phyloP scores from a whole-genome alignment of 2,888 invertebrate genomes.

The Loripinus fragilis region DNA sequence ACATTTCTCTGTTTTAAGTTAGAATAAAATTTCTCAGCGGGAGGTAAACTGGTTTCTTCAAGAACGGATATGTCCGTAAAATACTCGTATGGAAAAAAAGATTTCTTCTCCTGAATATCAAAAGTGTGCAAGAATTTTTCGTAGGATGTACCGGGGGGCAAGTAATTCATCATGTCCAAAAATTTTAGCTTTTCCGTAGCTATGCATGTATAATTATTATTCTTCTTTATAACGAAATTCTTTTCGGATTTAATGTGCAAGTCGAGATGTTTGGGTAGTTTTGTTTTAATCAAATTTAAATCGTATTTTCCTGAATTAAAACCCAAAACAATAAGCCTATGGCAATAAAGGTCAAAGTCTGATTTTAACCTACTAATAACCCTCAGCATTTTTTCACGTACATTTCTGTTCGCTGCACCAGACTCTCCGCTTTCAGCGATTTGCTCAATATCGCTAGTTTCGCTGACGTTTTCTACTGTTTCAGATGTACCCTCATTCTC shows the following conservation, averaged over 20 bases:
- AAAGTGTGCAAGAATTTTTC: constrained; percentile 12
- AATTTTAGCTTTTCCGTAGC: constrained; percentile 7
- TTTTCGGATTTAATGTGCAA: neutral
- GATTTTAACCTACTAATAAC: neutral
- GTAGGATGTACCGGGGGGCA: constrained; percentile 21
- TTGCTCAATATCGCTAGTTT: neutral
- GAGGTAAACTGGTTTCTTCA: constrained; percentile 13
- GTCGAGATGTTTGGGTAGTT: constrained; percentile 3
- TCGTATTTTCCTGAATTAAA: constrained; percentile 20
- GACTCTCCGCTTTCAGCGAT: neutral
- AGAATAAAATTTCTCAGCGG: constrained; percentile 12
- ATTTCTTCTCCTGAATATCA: neutral
- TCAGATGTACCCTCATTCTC: neutral
- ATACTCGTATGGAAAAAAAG: constrained; percentile 24
- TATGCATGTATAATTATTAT: constrained; percentile 16
- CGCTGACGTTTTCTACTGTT: neutral
- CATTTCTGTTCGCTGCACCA: neutral
- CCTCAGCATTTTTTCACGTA: neutral
- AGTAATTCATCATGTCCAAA: constrained; percentile 21
- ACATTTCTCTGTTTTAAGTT: constrained; percentile 13
- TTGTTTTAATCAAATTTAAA: constrained; percentile 1
- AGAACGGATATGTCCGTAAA: constrained; percentile 12
- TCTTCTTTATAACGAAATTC: constrained; percentile 7
- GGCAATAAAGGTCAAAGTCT: constrained; percentile 4
- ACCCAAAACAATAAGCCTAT: neutral